phyloP scores from a whole-genome alignment of 2,113 vertebrate species.

The Corythornis madagascariensis region DNA sequence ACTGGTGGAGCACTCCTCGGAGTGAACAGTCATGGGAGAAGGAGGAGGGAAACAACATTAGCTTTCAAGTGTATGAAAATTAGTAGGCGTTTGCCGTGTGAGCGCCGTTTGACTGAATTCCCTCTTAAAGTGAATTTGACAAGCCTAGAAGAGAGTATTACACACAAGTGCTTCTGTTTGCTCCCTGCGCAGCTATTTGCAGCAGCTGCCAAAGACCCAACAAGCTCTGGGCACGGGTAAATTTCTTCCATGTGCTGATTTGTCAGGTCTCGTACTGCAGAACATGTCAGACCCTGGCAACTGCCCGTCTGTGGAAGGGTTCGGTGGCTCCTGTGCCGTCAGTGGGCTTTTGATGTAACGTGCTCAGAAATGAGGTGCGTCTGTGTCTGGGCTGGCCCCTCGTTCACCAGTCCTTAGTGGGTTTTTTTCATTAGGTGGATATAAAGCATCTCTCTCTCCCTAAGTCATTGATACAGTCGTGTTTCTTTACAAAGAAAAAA shows the following conservation, averaged over 20 bases:
- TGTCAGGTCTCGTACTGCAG: not conserved
- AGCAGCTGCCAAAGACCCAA: slow-evolving; percentile 1
- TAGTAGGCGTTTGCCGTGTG: not conserved
- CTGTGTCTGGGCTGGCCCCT: not conserved
- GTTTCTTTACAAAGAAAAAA: not conserved
- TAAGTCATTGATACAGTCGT: not conserved
- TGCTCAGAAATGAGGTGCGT: not conserved
- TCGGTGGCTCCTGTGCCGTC: not conserved
- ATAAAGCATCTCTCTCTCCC: not conserved
- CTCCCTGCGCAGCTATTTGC: not conserved
- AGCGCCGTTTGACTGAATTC: not conserved
- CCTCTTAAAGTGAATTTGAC: not conserved
- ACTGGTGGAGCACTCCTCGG: not conserved
- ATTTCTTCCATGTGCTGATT: slow-evolving; percentile 17
- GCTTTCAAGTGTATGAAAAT: not conserved
- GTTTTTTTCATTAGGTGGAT: not conserved
- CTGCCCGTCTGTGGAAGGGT: not conserved
- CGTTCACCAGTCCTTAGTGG: accelerated
- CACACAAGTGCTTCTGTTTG: not conserved
- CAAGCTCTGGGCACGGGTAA: not conserved
- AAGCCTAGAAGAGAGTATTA: not conserved
- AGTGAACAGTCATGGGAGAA: not conserved
- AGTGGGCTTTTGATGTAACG: not conserved
- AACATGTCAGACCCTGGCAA: not conserved
- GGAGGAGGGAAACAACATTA: not conserved